Evolutionary conservation across 2,888 invertebrate species (phyloP).

Genomic region (Nephrotoma flavescens): DNA sequence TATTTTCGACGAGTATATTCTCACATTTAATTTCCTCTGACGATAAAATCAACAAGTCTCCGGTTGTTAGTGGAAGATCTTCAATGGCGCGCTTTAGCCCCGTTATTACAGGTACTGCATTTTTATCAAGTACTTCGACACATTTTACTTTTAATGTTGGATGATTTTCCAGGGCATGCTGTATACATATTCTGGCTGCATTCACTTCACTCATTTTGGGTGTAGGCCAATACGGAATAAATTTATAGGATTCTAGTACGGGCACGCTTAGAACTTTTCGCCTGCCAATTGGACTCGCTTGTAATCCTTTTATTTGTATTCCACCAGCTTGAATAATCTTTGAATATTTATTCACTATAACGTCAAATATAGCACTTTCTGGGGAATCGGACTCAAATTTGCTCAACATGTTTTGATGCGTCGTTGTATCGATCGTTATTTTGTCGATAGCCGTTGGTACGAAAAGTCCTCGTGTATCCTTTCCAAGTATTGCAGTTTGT

Average conservation of each 20-base stretch:
- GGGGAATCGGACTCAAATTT: slow-evolving; percentile 20
- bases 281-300: slow-evolving; percentile 58
- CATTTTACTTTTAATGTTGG: slow-evolving; percentile 44
- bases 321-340: slow-evolving; percentile 47
- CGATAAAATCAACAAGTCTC: slow-evolving; percentile 42
- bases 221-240: slow-evolving; percentile 45
- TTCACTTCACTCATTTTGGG: slow-evolving; percentile 26
- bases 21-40: slow-evolving; percentile 27
- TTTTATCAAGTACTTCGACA: slow-evolving; percentile 38
- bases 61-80: slow-evolving; percentile 53
- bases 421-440: slow-evolving; percentile 50
- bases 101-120: slow-evolving; percentile 36
- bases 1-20: slow-evolving; percentile 43
- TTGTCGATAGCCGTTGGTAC: slow-evolving; percentile 63
- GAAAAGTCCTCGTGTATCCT: slow-evolving; percentile 51
- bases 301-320: slow-evolving; percentile 60
- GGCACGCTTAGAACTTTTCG: slow-evolving; percentile 53
- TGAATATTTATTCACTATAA: slow-evolving; percentile 18
- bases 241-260: slow-evolving; percentile 59
- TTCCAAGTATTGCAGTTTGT: slow-evolving; percentile 62
- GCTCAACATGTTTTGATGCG: slow-evolving; percentile 29
- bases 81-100: slow-evolving; percentile 42
- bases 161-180: slow-evolving; percentile 58
- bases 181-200: slow-evolving; percentile 45
- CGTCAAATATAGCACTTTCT: neutral